Evolutionary conservation across 2,797 vertebrate genomes (phyloP), one percentile per base, ranked within the genome.

Genomic region (Gadopsis marmoratus): DNA sequence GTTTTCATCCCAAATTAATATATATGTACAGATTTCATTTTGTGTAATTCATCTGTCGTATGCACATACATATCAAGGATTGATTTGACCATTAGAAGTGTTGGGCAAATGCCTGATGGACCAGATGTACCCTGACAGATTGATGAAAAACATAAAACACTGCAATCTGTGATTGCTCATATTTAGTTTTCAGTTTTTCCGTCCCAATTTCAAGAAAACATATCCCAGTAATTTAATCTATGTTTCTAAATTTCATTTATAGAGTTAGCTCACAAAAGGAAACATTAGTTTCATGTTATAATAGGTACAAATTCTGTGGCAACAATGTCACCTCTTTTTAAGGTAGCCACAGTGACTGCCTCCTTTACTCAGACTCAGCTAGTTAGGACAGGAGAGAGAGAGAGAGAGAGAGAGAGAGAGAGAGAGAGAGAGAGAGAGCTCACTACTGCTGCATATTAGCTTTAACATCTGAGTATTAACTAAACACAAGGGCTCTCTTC

Each of bases 401-500:
- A 29, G 41, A 37, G 48, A 53, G 56, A 53, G 29, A 71, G 21
- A 26, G 29, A 71, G 23, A 31, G 12, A 26, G 26, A 26, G 26
- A 26, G 26, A 29, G 41, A 37, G 48, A 53, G 56, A 53, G 29
- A 71, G 21, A 26, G 29, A 71, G 23, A 31, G 12, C 76, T 70
- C 58, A 19, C 33, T 26, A 51, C 60, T 31, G 23, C 50, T 66
- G 35, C 59, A 3, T 47, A 80, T 81, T 58, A 55, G 66, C 66
- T 31, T 74, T 65, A 9, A 79, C 64, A 69, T 72, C 50, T 31
- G 26, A 79, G 61, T 23, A 67, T 77, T 29, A 73, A 67, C 74
- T 17, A 76, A 87, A 84, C 79, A 88, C 83, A 72, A 66, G 61
- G 68, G 17, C 60, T 72, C 66, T 84, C 78, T 83, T 86, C 67